A percentile compares a stretch with the other conserved stretches of the same genome.
Evolutionary conservation across 2,888 invertebrate genomes (phyloP).

Genomic region (Sycophila texana): DNA sequence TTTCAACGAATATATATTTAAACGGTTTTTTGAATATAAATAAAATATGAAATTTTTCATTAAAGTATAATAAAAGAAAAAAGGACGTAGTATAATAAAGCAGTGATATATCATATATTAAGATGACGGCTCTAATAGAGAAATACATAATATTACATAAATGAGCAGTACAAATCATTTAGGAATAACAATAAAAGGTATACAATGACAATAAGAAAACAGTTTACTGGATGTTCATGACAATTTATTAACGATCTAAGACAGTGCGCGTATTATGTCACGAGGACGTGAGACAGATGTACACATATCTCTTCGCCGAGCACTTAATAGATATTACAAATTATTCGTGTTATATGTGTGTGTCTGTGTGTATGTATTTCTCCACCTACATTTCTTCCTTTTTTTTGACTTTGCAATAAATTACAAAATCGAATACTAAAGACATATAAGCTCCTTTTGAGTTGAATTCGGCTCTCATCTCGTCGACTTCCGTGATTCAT

Average conservation of each 20-base stretch:
- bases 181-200: conserved; percentile 1
- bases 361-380: neutral
- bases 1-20: no score
- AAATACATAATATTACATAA: no score
- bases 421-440: conserved; percentile 42
- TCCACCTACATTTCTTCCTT: neutral
- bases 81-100: no score
- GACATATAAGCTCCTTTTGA: neutral
- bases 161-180: neutral
- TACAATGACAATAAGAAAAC: conserved; percentile 4
- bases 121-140: no score
- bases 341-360: neutral
- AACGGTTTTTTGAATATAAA: no score
- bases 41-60: no score
- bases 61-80: no score
- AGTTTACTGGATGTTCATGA: conserved; percentile 30
- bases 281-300: conserved; percentile 25
- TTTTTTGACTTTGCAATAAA: conserved; percentile 34
- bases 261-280: conserved; percentile 26
- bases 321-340: conserved; percentile 40
- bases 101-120: no score
- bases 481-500: no score
- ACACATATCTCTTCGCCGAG: conserved; percentile 21
- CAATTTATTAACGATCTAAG: conserved; percentile 39
- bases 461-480: conserved; percentile 1